Conservation (phyloP, 2,797 vertebrate species). For the Cygnus olor region DNA sequence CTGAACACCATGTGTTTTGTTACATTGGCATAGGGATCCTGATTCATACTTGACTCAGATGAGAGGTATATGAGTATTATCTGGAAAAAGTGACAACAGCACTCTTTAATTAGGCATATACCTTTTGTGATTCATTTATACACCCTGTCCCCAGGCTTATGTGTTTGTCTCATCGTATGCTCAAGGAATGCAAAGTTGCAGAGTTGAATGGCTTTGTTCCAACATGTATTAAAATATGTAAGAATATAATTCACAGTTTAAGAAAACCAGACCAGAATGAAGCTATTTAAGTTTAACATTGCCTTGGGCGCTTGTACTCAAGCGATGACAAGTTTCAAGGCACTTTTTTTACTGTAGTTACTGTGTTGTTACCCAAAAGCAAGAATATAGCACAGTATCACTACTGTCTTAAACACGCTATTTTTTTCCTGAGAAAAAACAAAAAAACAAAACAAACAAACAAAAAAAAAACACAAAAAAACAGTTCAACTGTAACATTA, state of each 20-base stretch:
- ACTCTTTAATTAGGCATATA: conserved; percentile 52
- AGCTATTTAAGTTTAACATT: conserved; percentile 26
- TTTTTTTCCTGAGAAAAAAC: conserved; percentile 10
- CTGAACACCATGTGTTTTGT: background rate
- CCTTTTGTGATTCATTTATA: conserved; percentile 51
- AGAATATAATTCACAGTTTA: conserved; percentile 30
- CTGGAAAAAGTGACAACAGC: conserved; percentile 54
- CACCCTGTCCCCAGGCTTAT: conserved; percentile 48
- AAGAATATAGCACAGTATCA: background rate
- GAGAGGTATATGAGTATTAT: conserved; percentile 4
- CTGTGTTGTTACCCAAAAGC: conserved; percentile 16
- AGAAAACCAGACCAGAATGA: conserved; percentile 14
- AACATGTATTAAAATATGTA: conserved; percentile 40
- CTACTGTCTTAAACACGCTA: background rate
- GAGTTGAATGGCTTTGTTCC: conserved; percentile 39
- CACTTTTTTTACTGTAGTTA: background rate
- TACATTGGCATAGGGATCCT: background rate
- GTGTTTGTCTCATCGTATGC: conserved; percentile 31
- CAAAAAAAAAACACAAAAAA: too few species aligned
- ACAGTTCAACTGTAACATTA: background rate
- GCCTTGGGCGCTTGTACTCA: conserved; percentile 37
- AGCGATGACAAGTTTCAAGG: conserved; percentile 46
- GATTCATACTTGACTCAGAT: conserved; percentile 38
- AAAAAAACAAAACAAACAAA: too few species aligned
- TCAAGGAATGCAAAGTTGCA: conserved; percentile 35